These are phyloP conservation scores for Tachysurus vachellii DNA, from an alignment of 2,113 vertebrate species.

Conservation along the genomic window DNA sequence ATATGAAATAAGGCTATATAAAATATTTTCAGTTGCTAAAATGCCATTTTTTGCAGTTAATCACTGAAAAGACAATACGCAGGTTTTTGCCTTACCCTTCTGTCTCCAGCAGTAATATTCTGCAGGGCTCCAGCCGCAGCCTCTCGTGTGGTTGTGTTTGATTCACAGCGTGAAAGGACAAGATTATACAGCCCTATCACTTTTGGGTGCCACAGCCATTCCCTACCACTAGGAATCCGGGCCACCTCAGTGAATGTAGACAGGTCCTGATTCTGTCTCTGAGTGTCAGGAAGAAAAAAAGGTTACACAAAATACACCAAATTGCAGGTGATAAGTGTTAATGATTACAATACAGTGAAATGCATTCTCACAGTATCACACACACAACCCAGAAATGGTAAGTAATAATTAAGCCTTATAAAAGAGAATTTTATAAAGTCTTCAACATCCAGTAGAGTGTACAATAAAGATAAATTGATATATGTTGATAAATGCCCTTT, in stretches of 20 bases:
- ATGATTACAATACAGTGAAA: not conserved
- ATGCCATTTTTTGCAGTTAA: not conserved
- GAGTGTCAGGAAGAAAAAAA: not conserved
- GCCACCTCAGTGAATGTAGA: slow-evolving; percentile 85
- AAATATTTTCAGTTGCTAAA: too few relatives aligned
- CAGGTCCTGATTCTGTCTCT: slow-evolving; percentile 75
- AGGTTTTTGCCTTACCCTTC: slow-evolving; percentile 32
- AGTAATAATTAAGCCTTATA: not conserved
- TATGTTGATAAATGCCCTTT: not conserved
- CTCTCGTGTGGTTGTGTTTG: slow-evolving; percentile 80
- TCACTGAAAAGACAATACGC: not conserved
- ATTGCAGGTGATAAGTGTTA: not conserved
- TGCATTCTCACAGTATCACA: not conserved
- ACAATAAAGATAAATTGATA: not conserved
- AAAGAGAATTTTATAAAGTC: not conserved
- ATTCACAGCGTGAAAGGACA: slow-evolving; percentile 80
- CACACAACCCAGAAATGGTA: not conserved
- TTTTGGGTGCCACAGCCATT: slow-evolving; percentile 95
- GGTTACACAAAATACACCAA: not conserved
- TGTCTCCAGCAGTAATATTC: slow-evolving; percentile 89
- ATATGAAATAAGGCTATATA: too few relatives aligned
- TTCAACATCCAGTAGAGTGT: not conserved
- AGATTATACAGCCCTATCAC: slow-evolving; percentile 82
- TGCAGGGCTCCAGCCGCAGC: slow-evolving; percentile 88
- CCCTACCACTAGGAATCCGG: slow-evolving; percentile 81